Base-by-base conservation (phyloP, 1,140 invertebrate species). In the Tenebrio molitor region DNA sequence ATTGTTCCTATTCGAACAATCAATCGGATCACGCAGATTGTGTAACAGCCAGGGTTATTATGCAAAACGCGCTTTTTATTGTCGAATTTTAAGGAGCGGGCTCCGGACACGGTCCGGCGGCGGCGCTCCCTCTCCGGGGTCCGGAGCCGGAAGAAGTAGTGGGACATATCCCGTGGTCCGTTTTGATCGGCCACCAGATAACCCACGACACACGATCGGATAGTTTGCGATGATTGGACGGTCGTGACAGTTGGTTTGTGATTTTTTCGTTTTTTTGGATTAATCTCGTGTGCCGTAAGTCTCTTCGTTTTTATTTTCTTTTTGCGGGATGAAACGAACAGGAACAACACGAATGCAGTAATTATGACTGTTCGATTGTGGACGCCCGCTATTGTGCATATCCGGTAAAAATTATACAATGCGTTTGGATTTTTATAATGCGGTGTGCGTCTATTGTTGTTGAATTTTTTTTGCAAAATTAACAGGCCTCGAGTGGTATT, bases 81-180 rank as follows among this genome's bases (percentile, higher is more conserved):
- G 69, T 63, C 29, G 50, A 64, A 64, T 63, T n/a, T 71, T 63
- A 23, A 71, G 69, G 69, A 63, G 69, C 41, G 69, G 36, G 25
- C 29, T 34, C 66, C 39, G 67, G 53, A 17, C 42, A 69, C 46
- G 25, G 36, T 33, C 16, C 67, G 53, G 67, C 23, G 67, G 14
- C 46, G 46, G 8, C 50, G 50, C 50, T 58, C 50, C 50, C 50
- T 29, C 50, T 25, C 63, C 16, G 71, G 68, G 63, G 58, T 29
- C 64, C 46, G 65, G 69, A 72, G 67, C n/a, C n/a, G n/a, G n/a
- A n/a, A n/a, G n/a, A n/a, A 67, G 53, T 46, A 67, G 66, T 69
- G 53, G 67, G 66, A 58, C 63, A 23, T 63, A 42, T 58, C 65
- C 65, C 25, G 53, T 68, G 66, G 58, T 73, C 72, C 41, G 53